Evolutionary conservation across 2,888 invertebrate genomes (phyloP).

Genomic region (Pristionchus arcanus): DNA sequence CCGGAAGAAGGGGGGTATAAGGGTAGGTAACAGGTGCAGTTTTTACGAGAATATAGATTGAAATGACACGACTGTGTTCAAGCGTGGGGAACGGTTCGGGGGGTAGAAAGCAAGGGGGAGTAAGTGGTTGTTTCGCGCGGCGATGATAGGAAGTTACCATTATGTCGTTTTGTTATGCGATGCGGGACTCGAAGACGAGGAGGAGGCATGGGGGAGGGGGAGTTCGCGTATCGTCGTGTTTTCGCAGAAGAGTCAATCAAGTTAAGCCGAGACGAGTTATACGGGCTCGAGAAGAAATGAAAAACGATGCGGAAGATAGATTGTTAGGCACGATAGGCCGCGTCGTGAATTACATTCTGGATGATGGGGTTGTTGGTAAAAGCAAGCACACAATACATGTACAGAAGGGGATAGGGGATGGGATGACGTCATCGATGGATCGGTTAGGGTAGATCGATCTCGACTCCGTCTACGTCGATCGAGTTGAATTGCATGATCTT

Average conservation of each 20-base stretch:
- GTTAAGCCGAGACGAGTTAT: background rate
- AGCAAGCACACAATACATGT: slow-evolving; percentile 18
- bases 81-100: background rate
- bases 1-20: background rate
- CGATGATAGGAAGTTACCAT: background rate
- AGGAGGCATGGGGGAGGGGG: background rate
- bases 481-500: slow-evolving; percentile 78
- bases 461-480: slow-evolving; percentile 77
- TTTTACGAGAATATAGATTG: slow-evolving; percentile 2
- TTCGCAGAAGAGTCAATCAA: slow-evolving; percentile 3
- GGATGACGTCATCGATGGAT: background rate
- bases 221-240: slow-evolving; percentile 11
- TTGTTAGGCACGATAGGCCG: background rate
- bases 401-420: background rate
- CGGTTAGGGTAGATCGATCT: slow-evolving; percentile 73
- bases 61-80: slow-evolving; percentile 38
- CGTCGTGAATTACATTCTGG: background rate
- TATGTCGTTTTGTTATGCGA: slow-evolving; percentile 7
- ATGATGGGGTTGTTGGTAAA: background rate
- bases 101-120: background rate
- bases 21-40: background rate
- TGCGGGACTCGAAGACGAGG: background rate
- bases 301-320: background rate
- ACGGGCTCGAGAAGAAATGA: background rate
- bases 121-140: background rate